phyloP scores from a whole-genome alignment of 2,888 invertebrate species.

The Salpingus planirostris region DNA sequence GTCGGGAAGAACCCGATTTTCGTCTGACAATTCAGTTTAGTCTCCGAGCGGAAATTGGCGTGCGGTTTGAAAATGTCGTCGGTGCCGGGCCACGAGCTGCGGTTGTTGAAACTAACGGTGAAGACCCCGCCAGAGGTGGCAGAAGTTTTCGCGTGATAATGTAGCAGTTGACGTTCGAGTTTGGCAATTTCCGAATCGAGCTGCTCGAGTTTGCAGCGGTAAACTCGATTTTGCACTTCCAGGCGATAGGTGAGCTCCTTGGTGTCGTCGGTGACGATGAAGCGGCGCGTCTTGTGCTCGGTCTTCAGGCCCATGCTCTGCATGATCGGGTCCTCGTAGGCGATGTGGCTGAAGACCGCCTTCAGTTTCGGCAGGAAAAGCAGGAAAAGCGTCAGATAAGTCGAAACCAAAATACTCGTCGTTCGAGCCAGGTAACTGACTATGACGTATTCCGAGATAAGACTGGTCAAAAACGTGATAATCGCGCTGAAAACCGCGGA shows the following conservation, averaged over 20 bases:
- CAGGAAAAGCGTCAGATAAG: constrained; percentile 76
- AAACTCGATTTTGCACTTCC: constrained; percentile 86
- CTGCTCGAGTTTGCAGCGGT: constrained; percentile 70
- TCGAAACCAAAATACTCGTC: constrained; percentile 73
- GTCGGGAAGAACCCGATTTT: no score
- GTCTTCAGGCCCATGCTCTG: constrained; percentile 82
- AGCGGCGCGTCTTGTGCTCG: constrained; percentile 72
- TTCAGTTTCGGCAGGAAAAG: constrained; percentile 81
- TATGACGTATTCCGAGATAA: constrained; percentile 74
- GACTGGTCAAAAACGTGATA: constrained; percentile 80
- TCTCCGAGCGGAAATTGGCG: no score
- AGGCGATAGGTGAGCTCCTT: constrained; percentile 76
- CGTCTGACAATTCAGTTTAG: no score
- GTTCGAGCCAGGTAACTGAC: constrained; percentile 76
- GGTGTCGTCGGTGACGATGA: constrained; percentile 54
- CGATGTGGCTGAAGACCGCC: constrained; percentile 56
- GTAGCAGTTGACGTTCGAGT: constrained; percentile 59
- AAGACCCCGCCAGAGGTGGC: no score
- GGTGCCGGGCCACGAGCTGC: no score
- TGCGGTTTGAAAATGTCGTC: no score
- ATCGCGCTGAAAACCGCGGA: constrained; percentile 82
- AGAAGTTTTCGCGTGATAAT: no score
- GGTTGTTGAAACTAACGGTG: no score
- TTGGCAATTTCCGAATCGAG: constrained; percentile 70
- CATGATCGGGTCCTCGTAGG: constrained; percentile 69